These are phyloP conservation scores for Knipowitschia caucasica DNA, from an alignment of 2,797 vertebrate species.

Conservation along the genomic window DNA sequence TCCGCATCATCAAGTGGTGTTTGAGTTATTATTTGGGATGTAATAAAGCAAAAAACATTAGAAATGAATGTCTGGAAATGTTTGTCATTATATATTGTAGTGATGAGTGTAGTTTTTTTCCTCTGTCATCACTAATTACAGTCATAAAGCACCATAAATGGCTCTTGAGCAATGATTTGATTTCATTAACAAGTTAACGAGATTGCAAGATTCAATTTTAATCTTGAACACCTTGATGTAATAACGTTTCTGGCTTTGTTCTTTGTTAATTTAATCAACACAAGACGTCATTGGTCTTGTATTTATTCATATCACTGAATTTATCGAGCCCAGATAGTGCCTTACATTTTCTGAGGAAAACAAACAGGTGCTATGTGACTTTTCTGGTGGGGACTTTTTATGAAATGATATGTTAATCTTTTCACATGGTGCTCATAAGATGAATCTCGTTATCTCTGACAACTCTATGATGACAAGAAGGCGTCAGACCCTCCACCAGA, in stretches of 20 bases:
- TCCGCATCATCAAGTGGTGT: neutral
- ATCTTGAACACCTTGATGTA: slow-evolving; percentile 35
- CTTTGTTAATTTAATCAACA: slow-evolving; percentile 19
- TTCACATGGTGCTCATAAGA: too few species aligned
- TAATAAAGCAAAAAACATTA: neutral
- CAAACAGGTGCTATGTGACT: too few species aligned
- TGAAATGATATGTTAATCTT: too few species aligned
- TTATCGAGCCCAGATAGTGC: too few species aligned
- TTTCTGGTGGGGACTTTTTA: too few species aligned
- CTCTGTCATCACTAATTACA: slow-evolving; percentile 52
- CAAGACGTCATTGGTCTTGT: slow-evolving; percentile 8
- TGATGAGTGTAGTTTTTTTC: slow-evolving; percentile 34
- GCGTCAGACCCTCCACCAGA: too few species aligned
- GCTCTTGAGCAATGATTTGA: slow-evolving; percentile 54
- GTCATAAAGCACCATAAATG: slow-evolving; percentile 51
- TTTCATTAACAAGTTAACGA: slow-evolving; percentile 50
- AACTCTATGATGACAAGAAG: too few species aligned
- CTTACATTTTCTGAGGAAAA: too few species aligned
- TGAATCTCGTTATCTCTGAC: too few species aligned
- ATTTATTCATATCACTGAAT: neutral
- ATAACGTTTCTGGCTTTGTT: slow-evolving; percentile 35
- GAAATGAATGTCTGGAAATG: neutral
- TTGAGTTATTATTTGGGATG: neutral
- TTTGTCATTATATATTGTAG: neutral
- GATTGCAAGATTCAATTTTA: slow-evolving; percentile 46